Conservation (phyloP, 2,797 vertebrate genomes). For the Chaetodon trifasciatus region DNA sequence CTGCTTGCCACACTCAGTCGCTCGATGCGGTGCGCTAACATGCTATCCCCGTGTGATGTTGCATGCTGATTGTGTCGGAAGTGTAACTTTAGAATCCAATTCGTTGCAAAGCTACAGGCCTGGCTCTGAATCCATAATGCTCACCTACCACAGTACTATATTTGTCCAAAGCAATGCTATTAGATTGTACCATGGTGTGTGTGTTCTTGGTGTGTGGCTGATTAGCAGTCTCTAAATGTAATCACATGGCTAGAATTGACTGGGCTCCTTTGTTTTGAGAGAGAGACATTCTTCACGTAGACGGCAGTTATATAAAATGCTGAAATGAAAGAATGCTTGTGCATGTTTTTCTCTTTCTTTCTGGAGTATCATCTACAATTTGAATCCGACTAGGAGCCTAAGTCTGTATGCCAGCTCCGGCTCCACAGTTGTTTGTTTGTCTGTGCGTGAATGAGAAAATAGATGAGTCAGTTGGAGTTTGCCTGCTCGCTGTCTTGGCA, state of each 20-base stretch:
- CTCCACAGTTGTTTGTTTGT: constrained; percentile 67
- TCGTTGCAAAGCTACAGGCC: constrained; percentile 23
- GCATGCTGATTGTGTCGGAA: constrained; percentile 40
- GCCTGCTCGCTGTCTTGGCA: constrained; percentile 72
- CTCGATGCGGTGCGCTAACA: constrained; percentile 9
- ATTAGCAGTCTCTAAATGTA: constrained; percentile 67
- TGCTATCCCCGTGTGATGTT: constrained; percentile 29
- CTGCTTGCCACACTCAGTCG: constrained; percentile 19
- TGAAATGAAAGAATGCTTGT: constrained; percentile 43
- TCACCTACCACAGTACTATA: constrained; percentile 35
- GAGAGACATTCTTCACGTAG: constrained; percentile 35
- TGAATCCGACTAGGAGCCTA: constrained; percentile 28
- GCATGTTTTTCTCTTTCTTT: not conserved
- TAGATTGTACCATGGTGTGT: constrained; percentile 28
- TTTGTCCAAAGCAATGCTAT: constrained; percentile 28
- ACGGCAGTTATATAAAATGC: constrained; percentile 44
- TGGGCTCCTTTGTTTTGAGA: constrained; percentile 44
- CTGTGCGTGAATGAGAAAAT: constrained; percentile 60
- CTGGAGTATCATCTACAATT: constrained; percentile 28
- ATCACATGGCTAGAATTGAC: constrained; percentile 68
- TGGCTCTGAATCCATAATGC: constrained; percentile 41
- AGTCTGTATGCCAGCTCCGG: constrained; percentile 12
- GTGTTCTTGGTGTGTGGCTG: constrained; percentile 53
- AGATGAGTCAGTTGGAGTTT: constrained; percentile 72
- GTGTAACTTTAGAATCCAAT: constrained; percentile 43